phyloP scores from a whole-genome alignment of 2,888 invertebrate species.

The Hemistola chrysoprasaria region DNA sequence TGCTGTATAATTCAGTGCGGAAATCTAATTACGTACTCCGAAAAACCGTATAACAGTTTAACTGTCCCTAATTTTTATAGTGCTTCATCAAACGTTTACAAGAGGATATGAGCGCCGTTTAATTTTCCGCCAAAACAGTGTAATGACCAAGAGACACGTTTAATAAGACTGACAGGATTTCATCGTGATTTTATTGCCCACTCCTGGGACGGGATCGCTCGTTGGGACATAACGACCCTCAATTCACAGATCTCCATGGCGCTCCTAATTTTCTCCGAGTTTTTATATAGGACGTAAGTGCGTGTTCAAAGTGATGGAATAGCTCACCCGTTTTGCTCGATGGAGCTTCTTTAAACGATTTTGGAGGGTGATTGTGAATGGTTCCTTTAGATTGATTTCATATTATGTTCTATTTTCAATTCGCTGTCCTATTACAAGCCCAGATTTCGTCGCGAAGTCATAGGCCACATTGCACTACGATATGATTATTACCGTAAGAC shows the following conservation, averaged over 20 bases:
- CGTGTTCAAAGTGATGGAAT: conserved; percentile 26
- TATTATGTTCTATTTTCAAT: too few species aligned
- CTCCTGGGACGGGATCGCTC: conserved; percentile 58
- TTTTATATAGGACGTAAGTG: conserved; percentile 35
- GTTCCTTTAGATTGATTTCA: too few species aligned
- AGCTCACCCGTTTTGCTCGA: conserved; percentile 13
- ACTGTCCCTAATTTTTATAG: too few species aligned
- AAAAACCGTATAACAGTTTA: too few species aligned
- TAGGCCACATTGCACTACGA: too few species aligned
- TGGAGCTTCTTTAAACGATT: conserved; percentile 18
- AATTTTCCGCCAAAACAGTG: conserved; percentile 63
- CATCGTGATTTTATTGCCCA: conserved; percentile 59
- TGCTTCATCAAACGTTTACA: conserved; percentile 27
- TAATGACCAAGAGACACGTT: conserved; percentile 51
- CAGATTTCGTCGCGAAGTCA: too few species aligned
- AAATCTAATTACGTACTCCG: too few species aligned
- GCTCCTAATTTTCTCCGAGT: conserved; percentile 54
- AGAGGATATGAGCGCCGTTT: conserved; percentile 49
- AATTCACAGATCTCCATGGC: conserved; percentile 58
- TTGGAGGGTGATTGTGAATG: neutral
- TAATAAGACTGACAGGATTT: conserved; percentile 62
- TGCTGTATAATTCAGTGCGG: too few species aligned
- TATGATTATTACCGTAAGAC: too few species aligned
- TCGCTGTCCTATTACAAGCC: too few species aligned
- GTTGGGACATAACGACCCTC: conserved; percentile 57